phyloP scores from a whole-genome alignment of 2,113 vertebrate species.

The Leptosomus discolor region DNA sequence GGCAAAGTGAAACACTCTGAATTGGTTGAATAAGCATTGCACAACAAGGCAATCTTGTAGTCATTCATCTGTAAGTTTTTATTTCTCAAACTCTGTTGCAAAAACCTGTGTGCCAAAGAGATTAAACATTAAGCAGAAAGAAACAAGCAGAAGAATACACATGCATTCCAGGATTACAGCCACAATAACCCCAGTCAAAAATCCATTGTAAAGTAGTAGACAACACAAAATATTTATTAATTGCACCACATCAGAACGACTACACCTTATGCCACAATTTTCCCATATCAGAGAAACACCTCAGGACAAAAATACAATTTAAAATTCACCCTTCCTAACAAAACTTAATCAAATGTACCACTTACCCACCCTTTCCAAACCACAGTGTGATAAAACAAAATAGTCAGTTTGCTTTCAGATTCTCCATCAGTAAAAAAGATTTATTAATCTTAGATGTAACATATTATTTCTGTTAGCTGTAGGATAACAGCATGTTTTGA shows the following conservation, averaged over 20 bases:
- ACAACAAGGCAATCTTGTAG: conserved; percentile 97
- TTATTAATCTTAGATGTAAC: background rate
- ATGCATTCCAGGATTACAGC: background rate
- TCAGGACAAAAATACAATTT: background rate
- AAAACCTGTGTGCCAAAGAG: conserved; percentile 79
- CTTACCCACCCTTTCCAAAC: background rate
- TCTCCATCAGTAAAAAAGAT: background rate
- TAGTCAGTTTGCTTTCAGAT: background rate
- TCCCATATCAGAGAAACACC: background rate
- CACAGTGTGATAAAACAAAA: background rate
- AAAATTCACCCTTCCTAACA: background rate
- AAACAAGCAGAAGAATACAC: background rate
- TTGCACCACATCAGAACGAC: background rate
- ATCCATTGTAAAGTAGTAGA: background rate
- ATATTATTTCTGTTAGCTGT: background rate
- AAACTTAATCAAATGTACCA: background rate
- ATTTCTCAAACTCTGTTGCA: conserved; percentile 94
- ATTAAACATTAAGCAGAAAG: background rate
- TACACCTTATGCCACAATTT: background rate
- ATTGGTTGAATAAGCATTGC: conserved; percentile 98
- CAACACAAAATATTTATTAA: background rate
- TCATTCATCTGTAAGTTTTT: conserved; percentile 97
- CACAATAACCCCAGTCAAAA: background rate
- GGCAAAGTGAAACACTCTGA: conserved; percentile 97
- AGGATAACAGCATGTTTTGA: background rate